Evolutionary conservation across 2,797 vertebrate species (phyloP), one percentile per base, ranked within the genome.

Genomic region (Gallirallus australis): DNA sequence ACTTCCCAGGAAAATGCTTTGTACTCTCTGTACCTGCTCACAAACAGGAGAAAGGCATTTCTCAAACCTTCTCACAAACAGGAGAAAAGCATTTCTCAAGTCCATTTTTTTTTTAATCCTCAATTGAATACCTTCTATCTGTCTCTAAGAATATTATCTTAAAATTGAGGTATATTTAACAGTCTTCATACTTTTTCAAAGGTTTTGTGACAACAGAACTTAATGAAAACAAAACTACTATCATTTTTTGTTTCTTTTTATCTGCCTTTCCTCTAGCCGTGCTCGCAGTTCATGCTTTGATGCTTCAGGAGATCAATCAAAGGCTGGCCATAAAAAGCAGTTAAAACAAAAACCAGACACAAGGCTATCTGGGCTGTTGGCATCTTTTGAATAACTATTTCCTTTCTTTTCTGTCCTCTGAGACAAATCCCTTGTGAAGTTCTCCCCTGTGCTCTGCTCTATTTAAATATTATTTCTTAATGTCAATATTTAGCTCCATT

Each of bases 141-240:
- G 50, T 25, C 52, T 59, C n/a, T 50, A 73, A 66, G 60, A 68
- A n/a, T 21, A 56, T 68, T 71, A 40, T 23, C 53, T 59, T 86
- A 86, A 87, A 92, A 56, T 7, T 87, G 37, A 85, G 13, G 47
- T 57, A 24, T 59, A 69, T 91, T 80, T 92, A 81, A 85, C 31
- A 82, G 59, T 33, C 45, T 89, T 81, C 35, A 17, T 25, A 47
- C 28, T 65, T 47, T 90, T 84, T 71, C 87, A 94, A 86, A 79
- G 56, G 54, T 11, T 69, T 57, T 81, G 50, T 2, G 3, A 77
- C 39, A 89, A 59, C 17, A 23, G 21, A 64, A 60, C 31, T 83
- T 82, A 79, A 79, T 66, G 78, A 86, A 93, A 96, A 82, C 80
- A 84, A 89, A 96, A 80, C 48, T 57, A 54, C 39, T 56, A 37